Evolutionary conservation across 2,113 vertebrate genomes (phyloP), one percentile per base, ranked within the genome.

Genomic region (Hyla sarda): DNA sequence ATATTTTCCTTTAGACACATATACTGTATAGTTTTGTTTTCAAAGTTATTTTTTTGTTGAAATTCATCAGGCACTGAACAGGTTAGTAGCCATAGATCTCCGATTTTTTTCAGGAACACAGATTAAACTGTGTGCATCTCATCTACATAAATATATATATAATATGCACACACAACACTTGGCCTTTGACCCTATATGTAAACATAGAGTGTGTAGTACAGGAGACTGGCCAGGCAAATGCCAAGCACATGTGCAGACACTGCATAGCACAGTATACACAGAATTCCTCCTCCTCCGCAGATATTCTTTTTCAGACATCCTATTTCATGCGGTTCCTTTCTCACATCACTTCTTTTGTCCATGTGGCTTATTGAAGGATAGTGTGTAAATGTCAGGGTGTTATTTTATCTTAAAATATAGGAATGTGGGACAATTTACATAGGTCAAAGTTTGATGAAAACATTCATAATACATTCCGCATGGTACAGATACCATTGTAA

Each of bases 221-320:
- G 52, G n/a, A 83, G 67, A 73, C 14, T 37, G 23, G 82, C 45
- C 82, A 72, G 81, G 47, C 45, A 82, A 82, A 82, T 52, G 50
- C 45, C 47, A 71, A n/a, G 19, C 45, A 14, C 69, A 83, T 83
- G 30, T 54, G 37, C 69, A 83, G 82, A 58, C 67, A 83, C 82
- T 5, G 82, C 69, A 83, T 83, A 83, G 82, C 82, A 58, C 82
- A 73, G 82, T 83, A 74, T 83, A 73, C 32, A 73, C n/a, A 52
- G 48, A 28, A 34, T 32, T 72, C 34, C 19, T 58, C 82, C 82
- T 83, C 82, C 82, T 83, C 67, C 82, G 23, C 82, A 83, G 19
- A 83, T 54, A 83, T 83, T 37, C 50, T 32, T 7, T 21, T 37
- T 52, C 28, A 54, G 45, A 73, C 67, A 72, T 83, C 50, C 32